These are phyloP conservation scores for Brachyrhaphis roseni DNA, from an alignment of 2,797 vertebrate genomes.

Conservation along the genomic window DNA sequence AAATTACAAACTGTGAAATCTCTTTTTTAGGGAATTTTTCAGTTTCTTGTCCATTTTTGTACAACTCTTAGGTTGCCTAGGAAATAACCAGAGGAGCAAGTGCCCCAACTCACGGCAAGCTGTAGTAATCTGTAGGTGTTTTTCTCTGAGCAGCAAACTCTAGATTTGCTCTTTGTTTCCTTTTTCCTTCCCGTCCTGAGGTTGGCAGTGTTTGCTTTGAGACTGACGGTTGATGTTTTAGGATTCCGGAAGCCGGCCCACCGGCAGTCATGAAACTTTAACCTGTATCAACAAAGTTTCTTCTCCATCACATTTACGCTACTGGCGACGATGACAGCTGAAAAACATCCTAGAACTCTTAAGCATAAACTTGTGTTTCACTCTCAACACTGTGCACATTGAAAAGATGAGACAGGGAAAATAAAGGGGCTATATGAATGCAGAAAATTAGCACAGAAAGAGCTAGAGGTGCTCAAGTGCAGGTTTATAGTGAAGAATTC, in stretches of 20 bases:
- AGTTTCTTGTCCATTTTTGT: constrained; percentile 53
- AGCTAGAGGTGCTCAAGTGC: constrained; percentile 31
- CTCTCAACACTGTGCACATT: constrained; percentile 2
- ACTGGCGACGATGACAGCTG: constrained; percentile 45
- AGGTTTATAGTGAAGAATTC: constrained; percentile 50
- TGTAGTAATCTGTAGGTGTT: constrained; percentile 58
- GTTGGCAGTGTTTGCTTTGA: constrained; percentile 76
- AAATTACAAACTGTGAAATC: constrained; percentile 84
- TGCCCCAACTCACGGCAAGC: constrained; percentile 63
- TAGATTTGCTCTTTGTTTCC: constrained; percentile 67
- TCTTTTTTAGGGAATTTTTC: constrained; percentile 47
- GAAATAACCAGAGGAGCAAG: constrained; percentile 73
- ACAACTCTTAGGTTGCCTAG: constrained; percentile 65
- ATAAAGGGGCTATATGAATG: constrained; percentile 12
- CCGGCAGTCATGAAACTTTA: constrained; percentile 74
- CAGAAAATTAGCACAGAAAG: constrained; percentile 14
- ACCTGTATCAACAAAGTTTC: constrained; percentile 76
- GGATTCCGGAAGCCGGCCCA: constrained; percentile 71
- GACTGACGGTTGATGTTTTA: constrained; percentile 69
- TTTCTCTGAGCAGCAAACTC: constrained; percentile 69
- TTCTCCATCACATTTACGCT: constrained; percentile 42
- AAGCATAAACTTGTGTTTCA: constrained; percentile 40
- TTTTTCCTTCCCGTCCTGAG: constrained; percentile 57
- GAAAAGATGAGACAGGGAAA: constrained; percentile 12
- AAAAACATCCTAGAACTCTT: constrained; percentile 29